Base-by-base conservation (phyloP, 2,888 invertebrate species). In the Piscicola geometra region DNA sequence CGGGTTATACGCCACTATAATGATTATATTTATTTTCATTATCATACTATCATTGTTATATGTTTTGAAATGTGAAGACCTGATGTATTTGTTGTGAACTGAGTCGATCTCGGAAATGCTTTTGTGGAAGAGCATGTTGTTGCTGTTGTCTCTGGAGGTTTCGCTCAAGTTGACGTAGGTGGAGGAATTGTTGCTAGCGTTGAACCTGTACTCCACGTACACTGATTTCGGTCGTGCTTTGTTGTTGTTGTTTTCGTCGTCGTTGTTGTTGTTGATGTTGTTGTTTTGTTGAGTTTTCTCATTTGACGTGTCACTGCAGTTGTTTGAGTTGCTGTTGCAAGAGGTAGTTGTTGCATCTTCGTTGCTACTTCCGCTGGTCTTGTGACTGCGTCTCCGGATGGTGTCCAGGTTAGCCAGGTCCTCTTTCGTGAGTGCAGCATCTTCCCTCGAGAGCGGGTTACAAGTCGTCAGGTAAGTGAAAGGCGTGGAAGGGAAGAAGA, bases 41-140 rank as follows among this genome's bases (percentile, higher is more conserved):
- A n/a, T n/a, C n/a, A n/a, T n/a, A n/a, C n/a, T n/a, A n/a, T n/a
- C n/a, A n/a, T n/a, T n/a, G n/a, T n/a, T n/a, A n/a, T n/a, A n/a
- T n/a, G n/a, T n/a, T n/a, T n/a, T n/a, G n/a, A n/a, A n/a, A n/a
- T n/a, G n/a, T n/a, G n/a, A n/a, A n/a, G n/a, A 56, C 60, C 60
- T 56, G 60, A 56, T 5, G n/a, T 56, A 56, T 21, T 56, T 56
- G 60, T 25, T 56, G 60, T 56, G 25, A 75, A 82, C 82, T 76
- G 81, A 82, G 0, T 81, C 81, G 28, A 84, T 82, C 78, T 85
- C 85, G 5, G 85, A 85, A 28, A 84, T 81, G 79, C 84, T 84
- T 15, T 84, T 80, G 76, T 84, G 84, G 80, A 84, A 84, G 83
- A 83, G 78, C 83, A 83, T 41, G 82, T 83, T 35, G 82, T 82